These are phyloP conservation scores for Tokudaia tokunoshimensis DNA, from an alignment of 2,797 vertebrate species.

Conservation along the genomic window DNA sequence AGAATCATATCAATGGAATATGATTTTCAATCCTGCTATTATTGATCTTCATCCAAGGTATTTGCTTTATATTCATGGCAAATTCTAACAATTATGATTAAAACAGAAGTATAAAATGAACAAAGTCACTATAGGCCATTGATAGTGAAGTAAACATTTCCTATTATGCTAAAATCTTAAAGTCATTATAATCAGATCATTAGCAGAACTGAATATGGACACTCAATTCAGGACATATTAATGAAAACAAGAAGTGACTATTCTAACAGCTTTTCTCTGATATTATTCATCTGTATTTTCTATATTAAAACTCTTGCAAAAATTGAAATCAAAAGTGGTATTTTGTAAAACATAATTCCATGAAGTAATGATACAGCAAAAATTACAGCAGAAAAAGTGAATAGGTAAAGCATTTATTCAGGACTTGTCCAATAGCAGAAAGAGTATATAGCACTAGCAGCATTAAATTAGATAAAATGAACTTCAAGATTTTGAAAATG, in stretches of 20 bases:
- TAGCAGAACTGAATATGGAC: not conserved
- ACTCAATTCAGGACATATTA: not conserved
- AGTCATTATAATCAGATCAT: not conserved
- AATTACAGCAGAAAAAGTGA: not conserved
- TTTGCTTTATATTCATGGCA: conserved; percentile 46
- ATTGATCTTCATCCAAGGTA: conserved; percentile 47
- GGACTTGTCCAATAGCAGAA: not conserved
- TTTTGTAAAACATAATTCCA: conserved; percentile 4
- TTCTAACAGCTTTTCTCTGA: not conserved
- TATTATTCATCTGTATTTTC: not conserved
- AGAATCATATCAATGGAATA: conserved; percentile 74
- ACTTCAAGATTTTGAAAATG: not conserved
- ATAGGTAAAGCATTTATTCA: not conserved
- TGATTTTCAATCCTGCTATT: conserved; percentile 77
- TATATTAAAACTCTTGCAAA: not conserved
- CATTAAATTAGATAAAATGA: not conserved
- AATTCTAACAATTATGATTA: conserved; percentile 29
- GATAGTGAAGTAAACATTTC: not conserved
- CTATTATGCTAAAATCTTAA: not conserved
- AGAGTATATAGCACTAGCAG: not conserved
- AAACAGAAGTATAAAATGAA: conserved; percentile 52
- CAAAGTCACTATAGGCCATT: not conserved
- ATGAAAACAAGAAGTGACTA: not conserved
- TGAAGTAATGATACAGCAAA: not conserved
- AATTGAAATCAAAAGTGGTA: not conserved